Evolutionary conservation across 2,888 invertebrate genomes (phyloP).

Genomic region (Plebejus melissa): DNA sequence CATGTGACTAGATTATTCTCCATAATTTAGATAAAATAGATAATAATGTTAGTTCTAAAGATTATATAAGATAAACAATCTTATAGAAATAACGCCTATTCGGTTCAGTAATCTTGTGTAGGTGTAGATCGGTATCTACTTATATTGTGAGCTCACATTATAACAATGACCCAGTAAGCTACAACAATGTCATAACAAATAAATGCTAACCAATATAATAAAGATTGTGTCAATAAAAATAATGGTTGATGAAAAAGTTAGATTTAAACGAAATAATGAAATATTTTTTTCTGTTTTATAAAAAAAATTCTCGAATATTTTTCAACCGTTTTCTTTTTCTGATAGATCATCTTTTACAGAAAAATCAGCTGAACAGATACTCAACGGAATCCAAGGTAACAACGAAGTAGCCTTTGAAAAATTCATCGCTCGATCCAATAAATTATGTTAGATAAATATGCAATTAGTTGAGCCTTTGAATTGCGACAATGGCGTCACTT

Average conservation of each 20-base stretch:
- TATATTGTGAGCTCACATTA: slow-evolving; percentile 5
- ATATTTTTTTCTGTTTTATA: too few relatives aligned
- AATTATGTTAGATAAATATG: slow-evolving; percentile 31
- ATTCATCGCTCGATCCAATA: not conserved
- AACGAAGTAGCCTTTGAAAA: not conserved
- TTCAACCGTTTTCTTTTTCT: too few relatives aligned
- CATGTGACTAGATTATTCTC: not conserved
- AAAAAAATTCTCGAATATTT: too few relatives aligned
- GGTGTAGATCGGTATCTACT: slow-evolving; percentile 7
- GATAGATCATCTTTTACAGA: too few relatives aligned
- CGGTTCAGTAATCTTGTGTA: slow-evolving; percentile 8
- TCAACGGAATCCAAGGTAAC: not conserved
- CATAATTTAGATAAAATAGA: not conserved
- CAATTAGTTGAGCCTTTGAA: slow-evolving; percentile 46
- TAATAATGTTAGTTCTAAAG: not conserved
- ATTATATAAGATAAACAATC: not conserved
- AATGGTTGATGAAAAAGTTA: too few relatives aligned
- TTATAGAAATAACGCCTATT: not conserved
- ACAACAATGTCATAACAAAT: slow-evolving; percentile 13
- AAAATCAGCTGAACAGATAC: too few relatives aligned
- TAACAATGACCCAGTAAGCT: slow-evolving; percentile 9
- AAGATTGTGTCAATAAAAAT: too few relatives aligned
- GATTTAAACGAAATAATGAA: too few relatives aligned
- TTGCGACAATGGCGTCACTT: slow-evolving; percentile 34
- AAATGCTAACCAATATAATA: not conserved